Evolutionary conservation across 2,797 vertebrate genomes (phyloP).

Genomic region (Sebastes minor): DNA sequence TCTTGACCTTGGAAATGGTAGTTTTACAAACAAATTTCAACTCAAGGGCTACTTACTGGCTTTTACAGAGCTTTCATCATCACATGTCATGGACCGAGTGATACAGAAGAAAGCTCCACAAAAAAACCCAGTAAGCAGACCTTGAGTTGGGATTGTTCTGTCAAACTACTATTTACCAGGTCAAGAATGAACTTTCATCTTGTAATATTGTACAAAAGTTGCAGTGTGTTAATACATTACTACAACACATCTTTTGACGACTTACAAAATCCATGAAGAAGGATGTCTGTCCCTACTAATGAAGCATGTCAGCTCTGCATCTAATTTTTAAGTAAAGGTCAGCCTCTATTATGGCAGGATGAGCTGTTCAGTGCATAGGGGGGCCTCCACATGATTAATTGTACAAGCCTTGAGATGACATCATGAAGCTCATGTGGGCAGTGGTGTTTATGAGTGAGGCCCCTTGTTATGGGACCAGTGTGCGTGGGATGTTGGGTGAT

Average conservation of each 20-base stretch:
- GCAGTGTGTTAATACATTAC: neutral
- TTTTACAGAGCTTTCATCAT: neutral
- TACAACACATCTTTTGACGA: neutral
- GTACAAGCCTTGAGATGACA: constrained; percentile 29
- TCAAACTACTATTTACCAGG: neutral
- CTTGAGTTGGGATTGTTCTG: neutral
- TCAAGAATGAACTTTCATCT: neutral
- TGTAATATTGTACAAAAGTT: neutral
- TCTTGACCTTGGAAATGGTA: neutral
- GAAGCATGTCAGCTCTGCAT: neutral
- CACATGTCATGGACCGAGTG: neutral
- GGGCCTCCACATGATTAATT: constrained; percentile 20
- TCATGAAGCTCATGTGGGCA: constrained; percentile 37
- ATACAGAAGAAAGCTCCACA: neutral
- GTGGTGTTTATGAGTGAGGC: constrained; percentile 62
- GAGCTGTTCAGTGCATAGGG: constrained; percentile 8
- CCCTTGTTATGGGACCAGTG: constrained; percentile 40
- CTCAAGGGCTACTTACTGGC: neutral
- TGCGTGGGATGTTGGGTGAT: constrained; percentile 40
- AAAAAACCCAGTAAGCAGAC: neutral
- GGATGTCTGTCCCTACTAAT: neutral
- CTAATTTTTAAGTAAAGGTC: constrained; percentile 21
- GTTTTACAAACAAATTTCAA: neutral
- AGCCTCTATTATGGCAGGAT: constrained; percentile 20
- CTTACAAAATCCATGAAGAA: neutral